Percentiles rank a stretch among this genome's conserved stretches.
These are phyloP conservation scores for Mycteria americana DNA, from an alignment of 2,797 vertebrate genomes.

Conservation along the genomic window DNA sequence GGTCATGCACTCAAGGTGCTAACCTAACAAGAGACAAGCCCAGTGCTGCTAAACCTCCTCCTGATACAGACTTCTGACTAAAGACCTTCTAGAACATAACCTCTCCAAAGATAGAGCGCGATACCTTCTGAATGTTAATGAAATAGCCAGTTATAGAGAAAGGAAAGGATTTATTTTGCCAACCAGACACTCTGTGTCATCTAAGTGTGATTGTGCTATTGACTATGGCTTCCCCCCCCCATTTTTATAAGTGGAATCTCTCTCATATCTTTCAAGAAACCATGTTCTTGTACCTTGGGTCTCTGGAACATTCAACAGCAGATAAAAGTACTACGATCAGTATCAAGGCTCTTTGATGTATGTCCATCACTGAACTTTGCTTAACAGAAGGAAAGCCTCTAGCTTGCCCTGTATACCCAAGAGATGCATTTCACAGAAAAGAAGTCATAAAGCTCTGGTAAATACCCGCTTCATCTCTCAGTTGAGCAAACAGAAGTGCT, in stretches of 20 bases:
- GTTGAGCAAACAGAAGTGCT: neutral
- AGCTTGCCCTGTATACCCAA: neutral
- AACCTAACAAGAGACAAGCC: neutral
- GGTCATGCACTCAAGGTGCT: neutral
- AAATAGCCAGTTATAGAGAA: neutral
- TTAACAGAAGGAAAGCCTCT: neutral
- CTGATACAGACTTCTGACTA: neutral
- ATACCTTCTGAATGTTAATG: neutral
- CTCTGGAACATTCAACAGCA: neutral
- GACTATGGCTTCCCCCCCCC: accelerated
- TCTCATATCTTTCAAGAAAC: neutral
- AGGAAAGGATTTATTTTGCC: neutral
- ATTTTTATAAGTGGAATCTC: neutral
- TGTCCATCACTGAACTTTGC: neutral
- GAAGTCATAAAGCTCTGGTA: neutral
- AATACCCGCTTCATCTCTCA: neutral
- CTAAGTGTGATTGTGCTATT: neutral
- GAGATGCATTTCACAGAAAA: neutral
- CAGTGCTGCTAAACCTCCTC: neutral
- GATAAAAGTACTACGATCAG: neutral
- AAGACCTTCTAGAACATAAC: neutral
- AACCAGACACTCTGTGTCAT: neutral
- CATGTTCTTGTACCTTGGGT: neutral
- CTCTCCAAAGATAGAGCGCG: neutral
- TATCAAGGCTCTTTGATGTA: neutral